Evolutionary conservation across 35 echinoderm and acorn worm species (phyloP).

Genomic region (Apostichopus japonicus): DNA sequence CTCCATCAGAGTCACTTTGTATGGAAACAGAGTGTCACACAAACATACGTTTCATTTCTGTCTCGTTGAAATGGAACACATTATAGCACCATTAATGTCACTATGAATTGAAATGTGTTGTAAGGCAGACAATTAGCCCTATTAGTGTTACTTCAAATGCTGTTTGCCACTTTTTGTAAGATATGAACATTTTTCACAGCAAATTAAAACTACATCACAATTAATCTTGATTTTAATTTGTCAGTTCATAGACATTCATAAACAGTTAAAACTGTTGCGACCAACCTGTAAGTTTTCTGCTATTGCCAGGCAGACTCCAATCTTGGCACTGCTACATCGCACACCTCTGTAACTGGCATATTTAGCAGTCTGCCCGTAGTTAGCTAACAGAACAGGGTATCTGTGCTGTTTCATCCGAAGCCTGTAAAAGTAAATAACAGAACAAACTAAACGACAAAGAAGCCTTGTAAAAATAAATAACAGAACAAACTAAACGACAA

Average conservation of each 20-base stretch:
- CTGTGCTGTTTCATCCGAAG: conserved; percentile 31
- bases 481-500: not conserved
- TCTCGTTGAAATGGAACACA: too few relatives aligned
- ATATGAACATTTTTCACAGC: not conserved
- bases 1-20: too few relatives aligned
- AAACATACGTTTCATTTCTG: too few relatives aligned
- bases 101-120: too few relatives aligned
- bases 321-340: conserved; percentile 28
- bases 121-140: too few relatives aligned
- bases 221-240: too few relatives aligned
- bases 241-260: too few relatives aligned
- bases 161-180: too few relatives aligned
- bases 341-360: conserved; percentile 28
- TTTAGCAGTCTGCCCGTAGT: conserved; percentile 33
- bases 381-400: conserved; percentile 20
- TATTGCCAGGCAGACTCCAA: conserved; percentile 6
- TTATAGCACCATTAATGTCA: too few relatives aligned
- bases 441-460: not conserved
- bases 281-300: conserved; percentile 19
- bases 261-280: not conserved
- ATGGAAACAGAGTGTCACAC: too few relatives aligned
- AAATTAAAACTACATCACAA: too few relatives aligned
- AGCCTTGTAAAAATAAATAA: conserved; percentile 1
- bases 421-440: not conserved
- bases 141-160: too few relatives aligned